Percentiles rank a stretch among this genome's conserved stretches.
Conservation (phyloP, 2,888 invertebrate genomes). For the Cantharis lateralis region DNA sequence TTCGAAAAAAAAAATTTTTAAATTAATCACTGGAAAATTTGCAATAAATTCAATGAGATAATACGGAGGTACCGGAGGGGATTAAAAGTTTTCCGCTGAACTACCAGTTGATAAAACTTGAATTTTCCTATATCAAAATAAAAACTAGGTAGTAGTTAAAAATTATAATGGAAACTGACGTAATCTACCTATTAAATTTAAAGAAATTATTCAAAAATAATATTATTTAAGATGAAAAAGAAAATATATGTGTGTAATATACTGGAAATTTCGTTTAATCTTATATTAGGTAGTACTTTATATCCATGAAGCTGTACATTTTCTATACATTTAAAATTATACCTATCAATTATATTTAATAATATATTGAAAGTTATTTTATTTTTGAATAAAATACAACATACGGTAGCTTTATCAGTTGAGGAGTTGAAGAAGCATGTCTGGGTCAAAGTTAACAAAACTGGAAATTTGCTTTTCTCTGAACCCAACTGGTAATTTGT, state of each 20-base stretch:
- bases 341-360: background rate
- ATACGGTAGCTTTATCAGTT: too few relatives aligned
- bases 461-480: too few relatives aligned
- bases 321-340: background rate
- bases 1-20: background rate
- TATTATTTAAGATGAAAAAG: background rate
- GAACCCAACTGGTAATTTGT: too few relatives aligned
- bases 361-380: background rate
- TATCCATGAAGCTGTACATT: background rate
- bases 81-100: background rate
- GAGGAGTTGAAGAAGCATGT: too few relatives aligned
- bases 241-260: background rate
- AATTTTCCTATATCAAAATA: too few relatives aligned
- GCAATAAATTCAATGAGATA: background rate
- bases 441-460: too few relatives aligned
- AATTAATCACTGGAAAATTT: background rate
- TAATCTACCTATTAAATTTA: background rate
- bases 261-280: background rate
- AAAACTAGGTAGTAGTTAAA: too few relatives aligned
- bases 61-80: too few relatives aligned
- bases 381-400: too few relatives aligned
- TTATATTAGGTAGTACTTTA: background rate
- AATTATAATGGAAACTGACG: background rate
- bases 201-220: background rate
- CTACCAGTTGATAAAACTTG: background rate